Evolutionary conservation across 1,140 invertebrate genomes (phyloP).

Genomic region (Anadara kagoshimensis): DNA sequence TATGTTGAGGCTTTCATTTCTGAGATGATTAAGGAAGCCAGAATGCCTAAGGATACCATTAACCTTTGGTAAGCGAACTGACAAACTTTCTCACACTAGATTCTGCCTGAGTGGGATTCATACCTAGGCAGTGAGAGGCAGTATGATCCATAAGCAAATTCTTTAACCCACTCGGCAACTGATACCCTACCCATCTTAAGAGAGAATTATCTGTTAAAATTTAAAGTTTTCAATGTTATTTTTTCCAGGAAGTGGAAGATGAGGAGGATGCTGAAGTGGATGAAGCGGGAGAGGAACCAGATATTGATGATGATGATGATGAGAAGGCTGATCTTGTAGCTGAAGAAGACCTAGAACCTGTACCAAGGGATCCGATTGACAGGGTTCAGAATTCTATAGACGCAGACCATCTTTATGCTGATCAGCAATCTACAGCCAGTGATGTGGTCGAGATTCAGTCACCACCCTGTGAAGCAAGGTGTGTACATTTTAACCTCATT

Average conservation of each 20-base stretch:
- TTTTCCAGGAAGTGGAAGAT: neutral
- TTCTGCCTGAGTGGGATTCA: no score
- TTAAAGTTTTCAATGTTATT: neutral
- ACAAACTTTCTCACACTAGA: no score
- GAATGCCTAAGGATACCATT: no score
- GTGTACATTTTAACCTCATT: neutral
- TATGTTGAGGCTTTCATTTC: no score
- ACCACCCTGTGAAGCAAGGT: constrained; percentile 33
- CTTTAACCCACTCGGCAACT: no score
- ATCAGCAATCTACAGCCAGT: constrained; percentile 26
- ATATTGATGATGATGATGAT: constrained; percentile 20
- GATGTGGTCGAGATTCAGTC: constrained; percentile 39
- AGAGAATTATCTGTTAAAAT: no score
- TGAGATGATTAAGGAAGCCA: no score
- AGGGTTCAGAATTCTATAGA: neutral
- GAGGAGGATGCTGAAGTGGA: neutral
- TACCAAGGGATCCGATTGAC: constrained; percentile 9
- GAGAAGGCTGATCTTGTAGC: neutral
- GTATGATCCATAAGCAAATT: no score
- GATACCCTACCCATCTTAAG: no score
- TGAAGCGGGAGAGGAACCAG: constrained; percentile 1
- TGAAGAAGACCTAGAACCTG: constrained; percentile 1
- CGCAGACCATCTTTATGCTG: constrained; percentile 23
- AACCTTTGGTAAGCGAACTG: no score
- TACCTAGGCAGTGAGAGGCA: no score